Evolutionary conservation across 2,888 invertebrate genomes (phyloP), one percentile per base, ranked within the genome.

Genomic region (Heliconius charithonia): DNA sequence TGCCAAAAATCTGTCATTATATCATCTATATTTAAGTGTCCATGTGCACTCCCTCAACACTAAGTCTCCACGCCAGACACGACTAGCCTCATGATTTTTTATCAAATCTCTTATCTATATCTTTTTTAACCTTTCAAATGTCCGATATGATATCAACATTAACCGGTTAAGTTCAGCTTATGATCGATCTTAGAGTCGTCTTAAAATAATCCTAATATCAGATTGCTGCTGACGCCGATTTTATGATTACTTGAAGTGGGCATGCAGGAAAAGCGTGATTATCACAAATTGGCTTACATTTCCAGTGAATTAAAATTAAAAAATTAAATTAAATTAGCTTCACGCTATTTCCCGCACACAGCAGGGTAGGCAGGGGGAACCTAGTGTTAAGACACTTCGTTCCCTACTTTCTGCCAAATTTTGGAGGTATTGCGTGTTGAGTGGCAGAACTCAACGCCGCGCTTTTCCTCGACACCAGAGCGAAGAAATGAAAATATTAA

Each of bases 141-240:
- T 72, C 56, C n/a, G 59, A 72, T 72, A 32, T 32, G 22, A 32
- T 72, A 16, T 25, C 32, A 16, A 22, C 7, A 32, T 37, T 72
- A 59, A 25, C 59, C 32, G 13, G 72, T 72, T 72, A 32, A 32
- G 4, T 32, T 32, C 16, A 32, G 59, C 59, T 37, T n/a, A n/a
- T 59, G 72, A 72, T 72, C 59, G 72, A 59, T 72, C 72, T 72
- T 32, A 59, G 32, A 56, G 12, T 69, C 41, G 16, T 69, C 41
- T 45, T 45, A 25, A 41, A 45, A 69, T 37, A 67, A 41, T 45
- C 67, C 41, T 3, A 41, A 41, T 41, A 69, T 69, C 69, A 19
- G 41, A 41, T 13, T 69, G 41, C 1, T 37, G 1, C 9, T 37
- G 32, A 37, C 9, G 9, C 69, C 25, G 69, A 69, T 69, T 69